Evolutionary conservation across 2,888 invertebrate genomes (phyloP), one percentile per base, ranked within the genome.

Genomic region (Panzeria rudis): DNA sequence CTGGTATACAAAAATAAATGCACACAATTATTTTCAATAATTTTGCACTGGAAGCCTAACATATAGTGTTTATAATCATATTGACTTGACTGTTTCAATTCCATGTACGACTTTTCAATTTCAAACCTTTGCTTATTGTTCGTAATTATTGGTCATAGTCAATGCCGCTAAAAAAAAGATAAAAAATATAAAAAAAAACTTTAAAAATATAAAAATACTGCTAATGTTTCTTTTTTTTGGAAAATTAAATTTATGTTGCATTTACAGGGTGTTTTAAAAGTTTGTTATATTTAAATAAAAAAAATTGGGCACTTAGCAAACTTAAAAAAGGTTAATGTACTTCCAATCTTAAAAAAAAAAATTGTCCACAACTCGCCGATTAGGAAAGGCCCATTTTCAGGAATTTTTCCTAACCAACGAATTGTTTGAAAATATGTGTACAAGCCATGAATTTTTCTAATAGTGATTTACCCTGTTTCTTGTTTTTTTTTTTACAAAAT

Each of bases 91-190:
- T 44, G 32, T 54, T 66, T 17, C n/a, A n/a, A 5, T 73, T 52
- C 32, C 20, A 56, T n/a, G 20, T 77, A 50, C 61, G 6, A 50
- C 52, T 50, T 20, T 50, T 68, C 61, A 32, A 15, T 9, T 50
- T 2, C 23, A 52, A 61, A 23, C 7, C 29, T 69, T 54, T 68
- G 32, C 23, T 64, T 54, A 44, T 32, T 38, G 44, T 56, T 76
- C 35, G 35, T 66, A 69, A 75, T 79, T 71, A 75, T 64, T 79
- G 69, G 52, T 62, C 68, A 69, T 11, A 80, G 62, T 75, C 73
- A 80, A 64, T 50, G 80, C 59, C 68, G 59, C 44, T 62, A 52
- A 17, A 41, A 44, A 20, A 23, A n/a, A 50, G 0, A 75, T 8
- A 59, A 50, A 72, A 41, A 23, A 20, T 25, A 20, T 7, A 56